A percentile compares a stretch with the other conserved stretches of the same genome.
Evolutionary conservation across 2,797 vertebrate species (phyloP).

Genomic region (Lagodon rhomboides): DNA sequence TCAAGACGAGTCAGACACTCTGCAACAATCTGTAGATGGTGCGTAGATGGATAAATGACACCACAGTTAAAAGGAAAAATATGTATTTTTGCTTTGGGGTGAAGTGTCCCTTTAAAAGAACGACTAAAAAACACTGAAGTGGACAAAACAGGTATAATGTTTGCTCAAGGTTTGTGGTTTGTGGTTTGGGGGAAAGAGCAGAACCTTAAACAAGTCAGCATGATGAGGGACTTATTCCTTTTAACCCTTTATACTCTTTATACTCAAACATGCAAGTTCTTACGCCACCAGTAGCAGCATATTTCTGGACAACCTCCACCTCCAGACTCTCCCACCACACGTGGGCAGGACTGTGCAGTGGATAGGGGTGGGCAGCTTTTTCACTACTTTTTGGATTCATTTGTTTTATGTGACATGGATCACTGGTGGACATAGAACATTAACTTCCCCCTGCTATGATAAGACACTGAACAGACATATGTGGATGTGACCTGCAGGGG

Average conservation of each 20-base stretch:
- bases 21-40: too few species aligned
- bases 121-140: background rate
- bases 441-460: constrained; percentile 25
- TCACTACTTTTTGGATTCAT: constrained; percentile 13
- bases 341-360: background rate
- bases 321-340: background rate
- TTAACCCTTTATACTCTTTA: constrained; percentile 31
- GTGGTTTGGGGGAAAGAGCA: background rate
- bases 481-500: constrained; percentile 17
- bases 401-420: constrained; percentile 18
- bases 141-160: constrained; percentile 1
- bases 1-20: too few species aligned
- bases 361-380: constrained; percentile 8
- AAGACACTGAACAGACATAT: constrained; percentile 22
- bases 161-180: background rate
- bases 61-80: too few species aligned
- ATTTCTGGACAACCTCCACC: constrained; percentile 35
- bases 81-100: too few species aligned
- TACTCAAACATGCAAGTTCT: constrained; percentile 50
- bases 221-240: constrained; percentile 22
- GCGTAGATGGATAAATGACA: too few species aligned
- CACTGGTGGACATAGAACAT: constrained; percentile 20
- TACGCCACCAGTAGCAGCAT: constrained; percentile 58
- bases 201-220: constrained; percentile 37
- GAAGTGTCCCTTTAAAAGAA: constrained; percentile 2